phyloP scores from a whole-genome alignment of 2,113 vertebrate genomes.

The Tor tambroides region DNA sequence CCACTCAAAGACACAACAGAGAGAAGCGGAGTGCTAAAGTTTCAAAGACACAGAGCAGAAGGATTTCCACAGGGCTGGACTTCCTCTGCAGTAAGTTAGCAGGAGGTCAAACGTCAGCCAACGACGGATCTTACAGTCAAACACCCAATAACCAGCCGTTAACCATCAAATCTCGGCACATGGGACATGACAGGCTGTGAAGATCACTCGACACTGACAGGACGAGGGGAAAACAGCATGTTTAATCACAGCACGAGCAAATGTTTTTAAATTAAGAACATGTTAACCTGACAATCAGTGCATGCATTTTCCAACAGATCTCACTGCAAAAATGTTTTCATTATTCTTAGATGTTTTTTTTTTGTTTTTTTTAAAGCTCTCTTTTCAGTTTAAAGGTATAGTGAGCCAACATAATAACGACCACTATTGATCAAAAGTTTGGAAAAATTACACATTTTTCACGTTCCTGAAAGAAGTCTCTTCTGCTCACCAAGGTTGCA shows the following conservation, averaged over 20 bases:
- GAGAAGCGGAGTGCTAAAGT: slow-evolving; percentile 68
- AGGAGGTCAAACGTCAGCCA: slow-evolving; percentile 50
- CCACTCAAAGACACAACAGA: slow-evolving; percentile 75
- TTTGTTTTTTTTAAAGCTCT: background rate
- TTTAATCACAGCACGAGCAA: background rate
- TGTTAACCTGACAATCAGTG: background rate
- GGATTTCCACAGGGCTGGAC: slow-evolving; percentile 59
- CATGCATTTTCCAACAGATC: background rate
- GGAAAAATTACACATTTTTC: too few species aligned
- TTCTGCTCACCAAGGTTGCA: too few species aligned
- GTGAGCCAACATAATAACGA: too few species aligned
- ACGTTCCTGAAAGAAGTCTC: too few species aligned
- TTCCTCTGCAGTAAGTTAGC: slow-evolving; percentile 53
- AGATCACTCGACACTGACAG: slow-evolving; percentile 22
- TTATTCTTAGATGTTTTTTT: background rate
- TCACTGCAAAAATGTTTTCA: background rate
- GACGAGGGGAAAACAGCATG: background rate
- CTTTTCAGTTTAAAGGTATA: background rate
- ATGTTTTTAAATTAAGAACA: background rate
- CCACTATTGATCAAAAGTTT: too few species aligned
- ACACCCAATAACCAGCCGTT: slow-evolving; percentile 28
- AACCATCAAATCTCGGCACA: slow-evolving; percentile 12
- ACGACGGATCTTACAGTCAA: slow-evolving; percentile 21
- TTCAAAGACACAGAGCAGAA: slow-evolving; percentile 68
- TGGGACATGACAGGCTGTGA: slow-evolving; percentile 1